Evolutionary conservation across 1,140 invertebrate species (phyloP), one percentile per base, ranked within the genome.

Genomic region (Heliconius hermathena): DNA sequence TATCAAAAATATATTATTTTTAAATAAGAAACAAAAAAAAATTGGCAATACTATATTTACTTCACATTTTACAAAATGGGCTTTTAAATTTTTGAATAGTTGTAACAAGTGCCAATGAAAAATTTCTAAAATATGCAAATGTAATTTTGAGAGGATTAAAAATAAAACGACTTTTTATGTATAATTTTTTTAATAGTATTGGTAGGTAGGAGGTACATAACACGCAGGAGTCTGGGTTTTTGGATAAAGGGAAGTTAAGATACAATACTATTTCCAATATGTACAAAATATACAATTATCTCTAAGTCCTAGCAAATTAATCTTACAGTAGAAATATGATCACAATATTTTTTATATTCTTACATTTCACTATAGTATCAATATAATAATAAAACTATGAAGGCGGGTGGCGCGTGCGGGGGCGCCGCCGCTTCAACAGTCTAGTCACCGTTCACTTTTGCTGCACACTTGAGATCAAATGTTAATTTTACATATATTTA

Each of bases 151-250:
- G 6, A 38, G 36, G 13, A 16, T 41, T 26, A 11, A 6, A 86
- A 91, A 85, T 87, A 81, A 93, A 91, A 90, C 86, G 81, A 87
- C 77, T 70, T 60, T 81, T 87, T 89, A 89, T 92, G 91, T 95
- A 95, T 94, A 94, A 95, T 94, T 95, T 93, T 91, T 94, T 95
- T 95, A 95, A 95, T 95, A 94, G 93, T 95, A 95, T 94, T 95
- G 94, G 94, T 95, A 95, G 94, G 93, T 95, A 95, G 93, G 93
- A 95, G 94, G 94, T 95, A 95, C 93, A 94, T 95, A 95, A 95
- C 95, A 95, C 94, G 91, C 95, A 95, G 90, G 93, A 94, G 91
- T 95, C 90, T 94, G 92, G 92, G 92, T 91, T 90, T 93, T 93
- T 93, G 92, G 92, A 91, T 92, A 91, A 92, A 91, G 90, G 90